Evolutionary conservation across 2,113 vertebrate genomes (phyloP).

Genomic region (Leucoraja erinaceus): DNA sequence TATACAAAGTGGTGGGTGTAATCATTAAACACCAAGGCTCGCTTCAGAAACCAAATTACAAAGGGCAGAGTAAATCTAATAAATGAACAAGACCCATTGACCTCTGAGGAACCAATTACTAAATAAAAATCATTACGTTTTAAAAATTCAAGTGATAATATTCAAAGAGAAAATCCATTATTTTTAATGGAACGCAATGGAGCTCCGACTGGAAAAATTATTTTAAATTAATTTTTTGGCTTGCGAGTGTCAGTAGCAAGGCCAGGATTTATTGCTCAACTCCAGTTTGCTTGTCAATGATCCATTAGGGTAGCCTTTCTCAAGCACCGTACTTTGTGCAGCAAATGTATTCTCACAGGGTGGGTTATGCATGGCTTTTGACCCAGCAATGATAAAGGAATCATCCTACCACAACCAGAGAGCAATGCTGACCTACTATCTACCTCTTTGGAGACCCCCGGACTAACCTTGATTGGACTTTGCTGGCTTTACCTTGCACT

Average conservation of each 20-base stretch:
- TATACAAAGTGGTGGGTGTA: neutral
- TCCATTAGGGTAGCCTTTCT: neutral
- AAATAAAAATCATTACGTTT: neutral
- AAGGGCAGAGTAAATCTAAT: neutral
- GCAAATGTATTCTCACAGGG: neutral
- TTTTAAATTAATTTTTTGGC: neutral
- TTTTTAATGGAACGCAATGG: neutral
- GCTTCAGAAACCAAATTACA: neutral
- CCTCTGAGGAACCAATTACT: neutral
- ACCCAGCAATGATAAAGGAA: neutral
- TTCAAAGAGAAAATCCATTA: neutral
- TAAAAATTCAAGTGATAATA: neutral
- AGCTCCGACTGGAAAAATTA: neutral
- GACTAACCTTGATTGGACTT: too few relatives aligned
- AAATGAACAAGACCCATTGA: neutral
- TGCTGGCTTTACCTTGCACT: too few relatives aligned
- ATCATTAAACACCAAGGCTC: neutral
- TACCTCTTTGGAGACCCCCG: too few relatives aligned
- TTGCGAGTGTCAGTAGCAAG: neutral
- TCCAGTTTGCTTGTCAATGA: neutral
- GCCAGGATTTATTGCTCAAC: neutral
- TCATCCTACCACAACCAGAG: too few relatives aligned
- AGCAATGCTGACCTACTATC: too few relatives aligned
- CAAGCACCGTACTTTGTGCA: neutral
- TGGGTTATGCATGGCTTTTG: neutral